These are phyloP conservation scores for Trichogramma dendrolimi DNA, from an alignment of 2,888 invertebrate species.

Conservation along the genomic window DNA sequence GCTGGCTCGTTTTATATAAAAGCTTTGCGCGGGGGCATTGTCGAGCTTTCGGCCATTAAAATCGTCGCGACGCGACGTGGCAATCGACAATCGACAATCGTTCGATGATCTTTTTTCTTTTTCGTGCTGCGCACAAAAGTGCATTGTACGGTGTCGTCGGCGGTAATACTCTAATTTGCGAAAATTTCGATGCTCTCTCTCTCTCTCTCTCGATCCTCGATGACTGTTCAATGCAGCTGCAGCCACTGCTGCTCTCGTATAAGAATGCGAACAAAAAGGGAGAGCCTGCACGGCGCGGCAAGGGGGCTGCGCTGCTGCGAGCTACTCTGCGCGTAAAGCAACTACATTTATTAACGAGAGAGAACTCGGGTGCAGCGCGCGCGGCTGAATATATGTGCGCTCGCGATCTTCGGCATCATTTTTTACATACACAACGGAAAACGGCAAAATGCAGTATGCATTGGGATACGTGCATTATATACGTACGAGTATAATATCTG, in stretches of 20 bases:
- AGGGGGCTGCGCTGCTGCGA: neutral
- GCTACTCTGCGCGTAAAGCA: neutral
- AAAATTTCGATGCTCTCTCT: too few relatives aligned
- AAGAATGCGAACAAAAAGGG: neutral
- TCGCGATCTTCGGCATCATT: slow-evolving; percentile 13
- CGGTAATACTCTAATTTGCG: slow-evolving; percentile 12
- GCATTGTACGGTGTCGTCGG: too few relatives aligned
- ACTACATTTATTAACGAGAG: slow-evolving; percentile 18
- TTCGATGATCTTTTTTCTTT: too few relatives aligned
- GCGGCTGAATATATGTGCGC: neutral
- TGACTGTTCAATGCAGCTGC: neutral
- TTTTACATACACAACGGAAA: slow-evolving; percentile 7
- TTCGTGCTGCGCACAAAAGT: too few relatives aligned
- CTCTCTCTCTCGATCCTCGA: too few relatives aligned
- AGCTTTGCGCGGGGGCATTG: too few relatives aligned
- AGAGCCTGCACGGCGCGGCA: neutral
- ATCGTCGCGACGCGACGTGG: too few relatives aligned
- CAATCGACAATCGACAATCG: too few relatives aligned
- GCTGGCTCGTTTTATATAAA: too few relatives aligned
- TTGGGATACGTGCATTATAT: too few relatives aligned
- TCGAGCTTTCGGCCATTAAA: too few relatives aligned
- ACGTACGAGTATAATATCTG: slow-evolving; percentile 18
- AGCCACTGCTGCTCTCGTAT: neutral
- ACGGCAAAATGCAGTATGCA: too few relatives aligned
- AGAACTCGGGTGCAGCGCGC: neutral